Evolutionary conservation across 35 echinoderm and acorn worm genomes (phyloP), one percentile per base, ranked within the genome.

Genomic region (Ptychodera flava): DNA sequence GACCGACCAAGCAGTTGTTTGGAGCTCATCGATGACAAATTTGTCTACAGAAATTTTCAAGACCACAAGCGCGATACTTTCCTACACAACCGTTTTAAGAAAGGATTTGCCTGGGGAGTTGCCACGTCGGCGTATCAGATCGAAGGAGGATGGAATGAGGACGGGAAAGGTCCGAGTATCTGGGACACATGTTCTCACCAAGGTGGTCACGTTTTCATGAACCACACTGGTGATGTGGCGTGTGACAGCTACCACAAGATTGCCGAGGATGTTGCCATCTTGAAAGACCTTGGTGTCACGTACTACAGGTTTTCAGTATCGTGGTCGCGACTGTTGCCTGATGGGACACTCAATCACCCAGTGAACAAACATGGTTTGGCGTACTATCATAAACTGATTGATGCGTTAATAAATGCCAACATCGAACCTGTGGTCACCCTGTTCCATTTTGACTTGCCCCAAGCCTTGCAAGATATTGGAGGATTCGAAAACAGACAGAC

Each of bases 401-500:
- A 93, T 85, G 89, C 95, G 0, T 81, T 97, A 1, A 33, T 78
- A 6, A 85, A 27, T 35, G 92, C 87, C 12, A 77, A 88, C 78
- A 97, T 97, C 36, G 34, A 91, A 32, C 92, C 95, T 1, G 89
- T 93, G 80, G 92, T 97, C 29, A 97, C 95, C 1, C 36, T 97
- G 0, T 92, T 91, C 77, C 95, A 97, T 36, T 89, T 76, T 79
- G 95, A 97, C 85, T 80, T 97, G 6, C 95, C 95, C 16, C 83
- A 92, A 79, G 79, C 33, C 31, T 83, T 97, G 15, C 82, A 97
- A 16, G 86, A 92, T 81, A 31, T 93, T 16, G 95, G 95, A 36
- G 95, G 95, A 1, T 97, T 92, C 90, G 84, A 91, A 16, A 97
- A 93, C 37, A 92, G 93, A 76, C 81, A 89, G 80, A 93, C 91